phyloP scores from a whole-genome alignment of 2,797 vertebrate species.

The Antrozous pallidus region DNA sequence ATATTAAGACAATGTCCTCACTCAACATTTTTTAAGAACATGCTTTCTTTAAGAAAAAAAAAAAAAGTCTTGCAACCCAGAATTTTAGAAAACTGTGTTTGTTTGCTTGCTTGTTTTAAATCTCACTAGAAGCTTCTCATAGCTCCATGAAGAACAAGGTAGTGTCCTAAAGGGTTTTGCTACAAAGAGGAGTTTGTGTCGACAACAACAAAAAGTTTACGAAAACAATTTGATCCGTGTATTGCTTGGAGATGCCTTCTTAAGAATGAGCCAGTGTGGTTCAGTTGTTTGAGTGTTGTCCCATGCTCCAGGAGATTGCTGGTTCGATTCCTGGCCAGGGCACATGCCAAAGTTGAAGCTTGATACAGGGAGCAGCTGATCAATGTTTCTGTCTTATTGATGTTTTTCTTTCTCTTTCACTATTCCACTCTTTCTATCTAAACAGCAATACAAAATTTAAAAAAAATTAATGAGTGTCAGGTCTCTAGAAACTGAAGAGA shows the following conservation, averaged over 20 bases:
- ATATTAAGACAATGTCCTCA: neutral
- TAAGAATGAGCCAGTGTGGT: neutral
- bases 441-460: neutral
- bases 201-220: neutral
- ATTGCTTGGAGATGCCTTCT: neutral
- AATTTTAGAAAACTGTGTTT: neutral
- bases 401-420: neutral
- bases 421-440: neutral
- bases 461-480: neutral
- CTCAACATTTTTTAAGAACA: neutral
- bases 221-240: neutral
- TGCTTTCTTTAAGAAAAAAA: neutral
- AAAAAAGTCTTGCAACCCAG: neutral
- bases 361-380: neutral
- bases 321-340: neutral
- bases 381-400: neutral
- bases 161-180: neutral
- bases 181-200: neutral
- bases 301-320: neutral
- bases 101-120: neutral
- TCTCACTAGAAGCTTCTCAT: neutral
- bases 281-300: neutral
- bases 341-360: neutral
- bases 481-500: neutral
- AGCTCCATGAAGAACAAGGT: neutral